Percentiles rank a stretch among this genome's conserved stretches.
Evolutionary conservation across 2,797 vertebrate genomes (phyloP).

Genomic region (Syncerus caffer): DNA sequence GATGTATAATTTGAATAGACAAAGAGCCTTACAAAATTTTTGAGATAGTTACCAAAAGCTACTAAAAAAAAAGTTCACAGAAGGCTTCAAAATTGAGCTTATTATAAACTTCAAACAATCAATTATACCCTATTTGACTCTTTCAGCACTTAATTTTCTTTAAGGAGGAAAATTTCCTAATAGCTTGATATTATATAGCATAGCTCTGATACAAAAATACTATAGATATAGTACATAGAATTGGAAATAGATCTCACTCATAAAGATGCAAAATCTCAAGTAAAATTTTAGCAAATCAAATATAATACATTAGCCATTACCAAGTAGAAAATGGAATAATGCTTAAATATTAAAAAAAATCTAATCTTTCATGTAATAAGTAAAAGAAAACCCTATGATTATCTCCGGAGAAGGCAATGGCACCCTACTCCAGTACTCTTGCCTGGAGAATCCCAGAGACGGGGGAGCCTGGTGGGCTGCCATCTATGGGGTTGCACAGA

Average conservation of each 20-base stretch:
- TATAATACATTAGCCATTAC: neutral
- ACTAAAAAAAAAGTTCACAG: neutral
- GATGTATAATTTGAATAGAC: neutral
- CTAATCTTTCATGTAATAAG: neutral
- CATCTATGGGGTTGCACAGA: no score
- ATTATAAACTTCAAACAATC: neutral
- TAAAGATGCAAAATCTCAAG: neutral
- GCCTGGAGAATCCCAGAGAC: no score
- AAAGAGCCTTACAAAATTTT: neutral
- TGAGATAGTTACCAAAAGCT: neutral
- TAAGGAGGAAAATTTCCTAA: neutral
- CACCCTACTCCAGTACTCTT: no score
- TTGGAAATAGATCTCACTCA: neutral
- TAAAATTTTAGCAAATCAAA: neutral
- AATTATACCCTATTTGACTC: neutral
- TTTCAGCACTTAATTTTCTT: neutral
- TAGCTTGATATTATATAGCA: neutral
- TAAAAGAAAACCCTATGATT: neutral
- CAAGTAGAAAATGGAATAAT: neutral
- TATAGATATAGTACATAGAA: neutral
- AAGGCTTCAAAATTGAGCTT: neutral
- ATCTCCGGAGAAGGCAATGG: neutral
- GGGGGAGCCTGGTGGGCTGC: no score
- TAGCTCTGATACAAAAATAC: neutral
- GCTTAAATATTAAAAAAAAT: neutral